Evolutionary conservation across 2,113 vertebrate genomes (phyloP).

Genomic region (Tyto alba): DNA sequence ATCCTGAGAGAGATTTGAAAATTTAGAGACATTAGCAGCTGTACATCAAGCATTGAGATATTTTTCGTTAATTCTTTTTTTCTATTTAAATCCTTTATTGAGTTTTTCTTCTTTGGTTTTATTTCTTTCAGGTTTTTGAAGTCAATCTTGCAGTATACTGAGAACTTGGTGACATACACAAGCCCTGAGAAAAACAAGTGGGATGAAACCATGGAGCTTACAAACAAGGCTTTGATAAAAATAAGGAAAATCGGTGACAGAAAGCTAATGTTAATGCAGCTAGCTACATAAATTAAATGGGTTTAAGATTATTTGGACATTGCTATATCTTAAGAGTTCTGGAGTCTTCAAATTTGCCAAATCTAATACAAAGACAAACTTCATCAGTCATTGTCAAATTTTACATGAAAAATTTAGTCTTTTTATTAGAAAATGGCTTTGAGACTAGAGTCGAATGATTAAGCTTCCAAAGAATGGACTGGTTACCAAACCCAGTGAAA

Average conservation of each 20-base stretch:
- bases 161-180: conserved; percentile 72
- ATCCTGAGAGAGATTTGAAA: background rate
- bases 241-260: conserved; percentile 51
- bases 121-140: conserved; percentile 68
- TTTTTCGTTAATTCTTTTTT: background rate
- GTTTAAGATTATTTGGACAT: background rate
- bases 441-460: background rate
- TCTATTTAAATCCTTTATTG: background rate
- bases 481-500: background rate
- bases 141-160: conserved; percentile 66
- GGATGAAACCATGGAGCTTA: conserved; percentile 58
- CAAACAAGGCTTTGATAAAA: conserved; percentile 43
- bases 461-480: background rate
- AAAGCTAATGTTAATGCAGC: conserved; percentile 57
- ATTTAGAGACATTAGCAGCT: background rate
- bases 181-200: conserved; percentile 72
- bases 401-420: background rate
- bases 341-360: background rate
- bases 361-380: background rate
- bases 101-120: background rate
- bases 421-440: background rate
- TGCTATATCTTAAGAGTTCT: background rate
- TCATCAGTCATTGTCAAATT: background rate
- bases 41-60: background rate
- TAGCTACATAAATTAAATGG: background rate